Evolutionary conservation across 2,888 invertebrate genomes (phyloP).

Genomic region (Agrilus biguttatus): DNA sequence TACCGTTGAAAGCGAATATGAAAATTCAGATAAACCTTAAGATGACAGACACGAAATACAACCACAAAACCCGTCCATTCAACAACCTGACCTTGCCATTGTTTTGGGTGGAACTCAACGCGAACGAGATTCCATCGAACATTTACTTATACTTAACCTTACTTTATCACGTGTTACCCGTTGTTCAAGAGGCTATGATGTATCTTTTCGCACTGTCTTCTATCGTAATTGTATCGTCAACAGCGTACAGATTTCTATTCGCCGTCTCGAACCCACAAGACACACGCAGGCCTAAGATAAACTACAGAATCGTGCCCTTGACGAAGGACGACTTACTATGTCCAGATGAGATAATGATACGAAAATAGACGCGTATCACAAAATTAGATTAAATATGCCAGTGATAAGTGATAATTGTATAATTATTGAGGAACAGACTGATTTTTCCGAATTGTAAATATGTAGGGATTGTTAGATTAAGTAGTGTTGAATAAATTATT

Average conservation of each 20-base stretch:
- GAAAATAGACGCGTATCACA: too few relatives aligned
- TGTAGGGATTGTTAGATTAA: too few relatives aligned
- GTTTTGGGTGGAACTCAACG: conserved; percentile 51
- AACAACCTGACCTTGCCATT: conserved; percentile 53
- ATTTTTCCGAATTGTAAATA: too few relatives aligned
- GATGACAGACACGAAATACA: conserved; percentile 46
- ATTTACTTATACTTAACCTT: conserved; percentile 15
- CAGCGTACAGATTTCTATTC: conserved; percentile 9
- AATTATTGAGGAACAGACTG: too few relatives aligned
- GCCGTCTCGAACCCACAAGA: too few relatives aligned
- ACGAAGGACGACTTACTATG: too few relatives aligned
- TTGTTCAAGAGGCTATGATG: conserved; percentile 15
- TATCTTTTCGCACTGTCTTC: conserved; percentile 19
- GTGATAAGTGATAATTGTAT: too few relatives aligned
- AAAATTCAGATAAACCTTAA: conserved; percentile 61
- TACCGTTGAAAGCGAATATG: conserved; percentile 46
- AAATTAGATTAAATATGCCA: too few relatives aligned
- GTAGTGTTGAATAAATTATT: too few relatives aligned
- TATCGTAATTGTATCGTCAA: conserved; percentile 18
- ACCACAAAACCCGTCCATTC: conserved; percentile 43
- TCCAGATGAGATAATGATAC: too few relatives aligned
- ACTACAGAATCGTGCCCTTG: too few relatives aligned
- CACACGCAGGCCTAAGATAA: too few relatives aligned
- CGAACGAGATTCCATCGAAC: conserved; percentile 22
- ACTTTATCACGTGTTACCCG: conserved; percentile 15